A percentile compares a stretch with the other conserved stretches of the same genome.
phyloP scores from a whole-genome alignment of 2,888 invertebrate genomes.

The Melieria picta region DNA sequence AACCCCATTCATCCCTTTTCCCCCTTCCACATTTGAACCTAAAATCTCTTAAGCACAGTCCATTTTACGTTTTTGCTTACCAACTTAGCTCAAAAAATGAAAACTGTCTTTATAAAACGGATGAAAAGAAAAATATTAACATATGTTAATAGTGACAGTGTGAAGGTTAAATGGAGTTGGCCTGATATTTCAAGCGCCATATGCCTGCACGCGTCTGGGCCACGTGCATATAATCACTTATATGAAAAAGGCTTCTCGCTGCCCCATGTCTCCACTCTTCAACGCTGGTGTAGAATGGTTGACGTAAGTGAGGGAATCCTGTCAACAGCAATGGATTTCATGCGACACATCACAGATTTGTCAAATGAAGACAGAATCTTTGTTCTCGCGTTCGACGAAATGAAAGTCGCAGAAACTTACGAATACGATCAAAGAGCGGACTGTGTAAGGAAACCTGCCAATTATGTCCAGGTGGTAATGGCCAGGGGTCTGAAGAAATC shows the following conservation, averaged over 20 bases:
- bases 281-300: conserved; percentile 8
- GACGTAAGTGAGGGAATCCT: conserved; percentile 7
- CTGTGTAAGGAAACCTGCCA: background rate
- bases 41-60: too few species aligned
- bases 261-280: conserved; percentile 3
- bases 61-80: too few species aligned
- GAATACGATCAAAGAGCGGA: conserved; percentile 10
- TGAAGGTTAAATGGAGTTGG: background rate
- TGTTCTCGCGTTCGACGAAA: conserved; percentile 12
- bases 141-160: too few species aligned
- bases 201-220: conserved; percentile 1
- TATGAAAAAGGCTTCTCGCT: background rate
- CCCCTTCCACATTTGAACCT: too few species aligned
- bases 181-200: background rate
- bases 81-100: too few species aligned
- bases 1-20: too few species aligned
- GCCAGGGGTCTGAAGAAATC: conserved; percentile 1
- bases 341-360: background rate
- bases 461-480: background rate
- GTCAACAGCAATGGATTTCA: background rate
- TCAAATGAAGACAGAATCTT: conserved; percentile 1
- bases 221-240: background rate
- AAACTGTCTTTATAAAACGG: too few species aligned
- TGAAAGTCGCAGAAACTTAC: background rate
- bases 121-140: too few species aligned